These are phyloP conservation scores for Marasmarcha lunaedactyla DNA, from an alignment of 2,888 invertebrate species.

Conservation along the genomic window DNA sequence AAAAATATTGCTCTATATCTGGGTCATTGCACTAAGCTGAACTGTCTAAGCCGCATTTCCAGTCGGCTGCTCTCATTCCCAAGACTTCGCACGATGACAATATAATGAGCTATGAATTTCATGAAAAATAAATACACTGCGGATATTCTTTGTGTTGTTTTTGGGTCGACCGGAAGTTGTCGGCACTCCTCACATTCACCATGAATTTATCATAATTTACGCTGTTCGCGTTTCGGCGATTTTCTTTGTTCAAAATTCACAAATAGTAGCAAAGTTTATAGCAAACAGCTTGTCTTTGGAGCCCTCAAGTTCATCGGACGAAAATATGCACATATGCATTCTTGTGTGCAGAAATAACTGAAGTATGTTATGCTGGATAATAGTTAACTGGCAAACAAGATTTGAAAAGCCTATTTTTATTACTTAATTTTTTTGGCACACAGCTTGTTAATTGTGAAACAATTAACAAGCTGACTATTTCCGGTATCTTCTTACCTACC, in stretches of 20 bases:
- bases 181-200: neutral
- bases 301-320: slow-evolving; percentile 36
- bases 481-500: no score
- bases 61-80: slow-evolving; percentile 20
- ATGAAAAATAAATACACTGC: neutral
- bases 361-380: no score
- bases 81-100: slow-evolving; percentile 9
- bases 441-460: no score
- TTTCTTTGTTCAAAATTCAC: neutral
- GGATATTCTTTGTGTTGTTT: neutral
- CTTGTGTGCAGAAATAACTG: no score
- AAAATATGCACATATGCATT: neutral
- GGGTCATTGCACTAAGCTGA: slow-evolving; percentile 53
- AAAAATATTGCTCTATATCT: slow-evolving; percentile 27
- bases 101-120: neutral
- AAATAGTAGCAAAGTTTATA: no score
- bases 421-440: no score
- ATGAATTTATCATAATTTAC: neutral
- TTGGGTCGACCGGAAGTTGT: neutral
- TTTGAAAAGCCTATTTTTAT: no score
- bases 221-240: neutral
- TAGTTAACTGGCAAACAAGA: no score
- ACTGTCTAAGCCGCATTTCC: slow-evolving; percentile 25
- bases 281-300: slow-evolving; percentile 32
- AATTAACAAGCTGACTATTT: no score